Evolutionary conservation across 53 echinoderm and acorn worm species (phyloP).

Genomic region (Zoroaster sp.): DNA sequence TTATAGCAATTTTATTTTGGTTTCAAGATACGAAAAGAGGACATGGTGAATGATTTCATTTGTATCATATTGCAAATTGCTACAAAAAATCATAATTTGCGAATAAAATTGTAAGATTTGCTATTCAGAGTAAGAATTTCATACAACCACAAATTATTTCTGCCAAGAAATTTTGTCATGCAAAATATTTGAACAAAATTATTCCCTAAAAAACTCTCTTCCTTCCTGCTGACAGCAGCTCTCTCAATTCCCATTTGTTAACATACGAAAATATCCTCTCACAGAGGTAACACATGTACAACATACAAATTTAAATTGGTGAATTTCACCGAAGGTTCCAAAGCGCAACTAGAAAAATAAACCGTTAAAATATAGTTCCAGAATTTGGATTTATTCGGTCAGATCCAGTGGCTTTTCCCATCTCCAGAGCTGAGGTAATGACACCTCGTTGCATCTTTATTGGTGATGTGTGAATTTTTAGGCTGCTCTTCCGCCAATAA

Average conservation of each 20-base stretch:
- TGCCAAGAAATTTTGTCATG: background rate
- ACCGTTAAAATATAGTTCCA: background rate
- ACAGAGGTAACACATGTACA: background rate
- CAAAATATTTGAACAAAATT: background rate
- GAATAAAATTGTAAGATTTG: too few species aligned
- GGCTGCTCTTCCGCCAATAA: background rate
- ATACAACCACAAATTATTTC: background rate
- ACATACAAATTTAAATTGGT: background rate
- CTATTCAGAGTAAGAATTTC: background rate
- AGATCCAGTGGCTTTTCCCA: background rate
- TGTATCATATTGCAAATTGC: too few species aligned
- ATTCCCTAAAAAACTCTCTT: background rate
- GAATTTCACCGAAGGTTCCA: background rate
- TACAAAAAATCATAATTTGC: too few species aligned
- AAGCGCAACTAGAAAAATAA: background rate
- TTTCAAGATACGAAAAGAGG: too few species aligned
- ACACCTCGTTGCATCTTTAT: background rate
- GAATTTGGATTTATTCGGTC: slow-evolving; percentile 7
- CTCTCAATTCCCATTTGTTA: background rate
- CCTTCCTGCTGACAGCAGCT: background rate
- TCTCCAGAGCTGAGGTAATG: background rate
- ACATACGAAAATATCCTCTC: background rate
- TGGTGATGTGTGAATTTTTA: slow-evolving; percentile 9
- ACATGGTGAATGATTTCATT: too few species aligned
- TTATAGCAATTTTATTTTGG: too few species aligned